Conservation (phyloP, 1,140 invertebrate species). For the Watersipora subatra region DNA sequence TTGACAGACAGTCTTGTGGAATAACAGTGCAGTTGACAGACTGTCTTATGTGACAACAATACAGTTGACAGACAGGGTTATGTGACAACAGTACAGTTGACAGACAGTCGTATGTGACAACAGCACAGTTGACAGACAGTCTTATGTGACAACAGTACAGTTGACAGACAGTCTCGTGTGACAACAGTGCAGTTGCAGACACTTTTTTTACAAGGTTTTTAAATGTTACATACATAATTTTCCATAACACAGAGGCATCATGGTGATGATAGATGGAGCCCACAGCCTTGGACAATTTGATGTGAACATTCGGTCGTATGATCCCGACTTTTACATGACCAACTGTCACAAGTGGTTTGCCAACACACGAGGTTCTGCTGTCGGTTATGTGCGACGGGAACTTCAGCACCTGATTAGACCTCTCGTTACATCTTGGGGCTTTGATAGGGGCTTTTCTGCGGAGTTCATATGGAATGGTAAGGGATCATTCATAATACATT, state of each 20-base stretch:
- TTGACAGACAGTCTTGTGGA: background rate
- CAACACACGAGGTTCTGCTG: slow-evolving; percentile 31
- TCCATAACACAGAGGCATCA: slow-evolving; percentile 18
- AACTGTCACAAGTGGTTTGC: slow-evolving; percentile 40
- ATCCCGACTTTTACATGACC: slow-evolving; percentile 31
- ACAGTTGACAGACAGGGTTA: background rate
- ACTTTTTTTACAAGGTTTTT: background rate
- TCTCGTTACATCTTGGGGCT: slow-evolving; percentile 33
- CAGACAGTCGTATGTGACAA: background rate
- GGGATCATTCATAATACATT: too few species aligned
- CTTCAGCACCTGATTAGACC: slow-evolving; percentile 20
- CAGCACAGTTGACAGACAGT: background rate
- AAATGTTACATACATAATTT: slow-evolving; percentile 1
- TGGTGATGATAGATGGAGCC: slow-evolving; percentile 34
- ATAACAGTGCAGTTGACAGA: background rate
- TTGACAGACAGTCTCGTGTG: background rate
- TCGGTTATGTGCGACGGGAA: slow-evolving; percentile 29
- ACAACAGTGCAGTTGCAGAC: background rate
- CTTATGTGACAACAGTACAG: background rate
- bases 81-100: background rate
- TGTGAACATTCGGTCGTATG: slow-evolving; percentile 18
- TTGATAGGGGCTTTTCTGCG: slow-evolving; percentile 33
- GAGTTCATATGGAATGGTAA: slow-evolving; percentile 39
- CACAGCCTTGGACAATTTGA: slow-evolving; percentile 29
- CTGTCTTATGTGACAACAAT: too few species aligned